Evolutionary conservation across 2,797 vertebrate species (phyloP), one percentile per base, ranked within the genome.

Genomic region (Acanthis flammea): DNA sequence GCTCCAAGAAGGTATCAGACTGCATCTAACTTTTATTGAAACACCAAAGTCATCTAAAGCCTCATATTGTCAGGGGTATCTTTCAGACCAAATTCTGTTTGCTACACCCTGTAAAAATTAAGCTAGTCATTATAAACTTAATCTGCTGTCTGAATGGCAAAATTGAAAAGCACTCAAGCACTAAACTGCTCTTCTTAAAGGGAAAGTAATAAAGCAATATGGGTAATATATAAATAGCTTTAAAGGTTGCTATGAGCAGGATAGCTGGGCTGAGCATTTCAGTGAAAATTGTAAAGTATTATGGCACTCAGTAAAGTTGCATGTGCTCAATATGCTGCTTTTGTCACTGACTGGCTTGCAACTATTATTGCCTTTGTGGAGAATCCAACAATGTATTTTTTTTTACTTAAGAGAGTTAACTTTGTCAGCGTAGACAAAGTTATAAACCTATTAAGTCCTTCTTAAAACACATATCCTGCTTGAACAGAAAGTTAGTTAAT

Each of bases 161-260:
- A 96, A 97, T 88, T 95, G 93, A 95, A 96, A 96, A 96, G 67
- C 91, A 88, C 57, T 95, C 92, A 88, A 90, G 91, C 87, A 50
- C 96, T 95, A 95, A 96, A 95, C 67, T 79, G 61, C 6, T 6
- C 61, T 90, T 94, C 91, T 96, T 96, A 95, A 88, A 92, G 63
- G 77, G 80, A 95, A 94, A 96, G 92, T 88, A 95, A 94, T 95
- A 91, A 92, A 90, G 48, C 76, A 94, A 77, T 82, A 84, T 71
- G 54, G 22, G 37, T 85, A 80, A 86, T 75, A 72, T 51, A 94
- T 88, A 93, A 95, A 95, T 86, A 82, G 74, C 27, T 90, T 90
- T 79, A 94, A 90, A 86, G 28, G 81, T 90, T 90, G 54, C 87
- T 74, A 53, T 42, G 53, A 92, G 53, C 37, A 71, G 45, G 24